Evolutionary conservation across 2,888 invertebrate species (phyloP), one percentile per base, ranked within the genome.

Genomic region (Tryphoninae sp.): DNA sequence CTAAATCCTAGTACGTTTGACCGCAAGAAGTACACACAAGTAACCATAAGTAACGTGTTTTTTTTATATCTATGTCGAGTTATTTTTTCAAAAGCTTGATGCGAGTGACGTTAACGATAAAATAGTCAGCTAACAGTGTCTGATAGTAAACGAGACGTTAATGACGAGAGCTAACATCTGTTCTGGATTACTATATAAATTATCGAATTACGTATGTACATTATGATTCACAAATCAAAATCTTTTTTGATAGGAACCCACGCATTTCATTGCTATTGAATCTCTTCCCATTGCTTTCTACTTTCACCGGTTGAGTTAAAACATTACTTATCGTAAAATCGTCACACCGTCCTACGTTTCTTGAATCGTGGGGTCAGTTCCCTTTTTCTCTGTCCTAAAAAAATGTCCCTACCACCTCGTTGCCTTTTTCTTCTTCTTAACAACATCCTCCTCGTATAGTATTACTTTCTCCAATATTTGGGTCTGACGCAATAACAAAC

Each of bases 1-100:
- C 81, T 74, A 42, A 59, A 78, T 81, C 49, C 16, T 33, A 19
- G 40, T 53, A 53, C 42, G 51, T 78, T 40, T 53, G 26, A 76
- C 67, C 59, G 65, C 42, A 65, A 65, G 33, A 40, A 58, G 64
- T 51, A 26, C n/a, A 2, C 71, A 65, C 51, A 19, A 69, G 16
- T 55, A 9, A 33, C 33, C 33, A n/a, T n/a, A n/a, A n/a, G n/a
- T n/a, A n/a, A n/a, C 13, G 11, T 13, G 9, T 45, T 45, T 13
- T 45, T 33, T 33, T 33, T 33, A 33, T 33, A 33, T 33, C 33
- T 1, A 33, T 6, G 33, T 33, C 33, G 33, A 33, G 0, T 4
- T 33, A 4, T 33, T 33, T 45, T 45, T 13, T 6, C 45, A 13
- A 45, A 45, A 9, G 0, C 3, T 45, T 11, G 45, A 45, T 2